phyloP scores from a whole-genome alignment of 2,113 vertebrate genomes.

The Diphyllodes magnificus region DNA sequence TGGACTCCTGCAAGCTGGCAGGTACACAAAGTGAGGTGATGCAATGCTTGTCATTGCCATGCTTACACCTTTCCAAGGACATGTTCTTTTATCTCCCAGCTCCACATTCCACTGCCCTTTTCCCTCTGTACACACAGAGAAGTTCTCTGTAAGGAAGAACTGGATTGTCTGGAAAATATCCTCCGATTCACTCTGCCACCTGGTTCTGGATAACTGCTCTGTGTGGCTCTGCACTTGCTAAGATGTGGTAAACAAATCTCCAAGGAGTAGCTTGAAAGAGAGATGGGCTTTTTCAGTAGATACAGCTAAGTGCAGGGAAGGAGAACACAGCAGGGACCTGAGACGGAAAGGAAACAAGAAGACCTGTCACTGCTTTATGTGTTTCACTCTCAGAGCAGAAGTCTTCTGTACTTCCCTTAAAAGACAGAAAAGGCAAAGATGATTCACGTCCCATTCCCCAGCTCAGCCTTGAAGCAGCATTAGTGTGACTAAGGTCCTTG shows the following conservation, averaged over 20 bases:
- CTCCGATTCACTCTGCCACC: background rate
- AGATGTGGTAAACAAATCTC: background rate
- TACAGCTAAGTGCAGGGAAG: background rate
- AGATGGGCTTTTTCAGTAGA: background rate
- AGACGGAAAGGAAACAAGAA: conserved; percentile 36
- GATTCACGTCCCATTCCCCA: conserved; percentile 37
- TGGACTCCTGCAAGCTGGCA: background rate
- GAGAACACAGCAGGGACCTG: background rate
- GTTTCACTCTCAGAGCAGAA: background rate
- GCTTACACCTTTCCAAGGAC: background rate
- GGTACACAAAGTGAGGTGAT: background rate
- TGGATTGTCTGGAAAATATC: background rate
- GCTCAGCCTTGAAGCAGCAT: background rate
- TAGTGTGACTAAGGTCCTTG: conserved; percentile 33
- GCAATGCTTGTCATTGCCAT: background rate
- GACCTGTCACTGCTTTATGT: background rate
- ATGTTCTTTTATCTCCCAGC: background rate
- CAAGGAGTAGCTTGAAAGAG: background rate
- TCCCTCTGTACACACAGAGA: background rate
- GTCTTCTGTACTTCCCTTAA: conserved; percentile 32
- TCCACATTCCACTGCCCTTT: background rate
- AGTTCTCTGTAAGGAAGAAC: background rate
- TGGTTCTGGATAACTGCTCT: background rate
- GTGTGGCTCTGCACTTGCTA: background rate
- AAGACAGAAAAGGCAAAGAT: conserved; percentile 47